Base-by-base conservation (phyloP, 2,797 vertebrate genomes). In the Harpagifer antarcticus region DNA sequence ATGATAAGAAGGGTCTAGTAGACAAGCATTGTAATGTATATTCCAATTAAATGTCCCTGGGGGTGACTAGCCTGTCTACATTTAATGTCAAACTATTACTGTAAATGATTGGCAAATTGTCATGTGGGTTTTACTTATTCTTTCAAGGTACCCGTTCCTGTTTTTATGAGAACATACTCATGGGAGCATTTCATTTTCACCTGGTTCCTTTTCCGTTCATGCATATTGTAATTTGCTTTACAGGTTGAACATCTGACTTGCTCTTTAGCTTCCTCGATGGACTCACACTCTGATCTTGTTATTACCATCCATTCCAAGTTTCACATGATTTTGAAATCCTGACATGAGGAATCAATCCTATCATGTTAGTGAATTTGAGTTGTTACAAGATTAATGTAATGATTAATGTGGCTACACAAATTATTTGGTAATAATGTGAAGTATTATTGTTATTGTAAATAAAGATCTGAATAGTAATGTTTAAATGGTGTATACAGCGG, bases 41-140 rank as follows among this genome's bases (percentile, higher is more conserved):
- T 37, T 60, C 61, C n/a, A 66, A 53, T 50, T 54, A 48, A 45
- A 33, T 23, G 31, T 65, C 47, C 19, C 43, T 15, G 43, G 40
- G 37, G 19, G 16, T 19, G 31, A 43, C 15, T 47, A 9, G 9
- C 8, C 33, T 6, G 0, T 50, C 37, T 64, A 53, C 37, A 0
- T 64, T 14, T 48, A n/a, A 20, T 55, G n/a, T 64, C 43, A 56
- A 27, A 23, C 40, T 13, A 42, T 19, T 7, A 2, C 48, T 68
- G 14, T 16, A 31, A 42, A 58, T 70, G 19, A 42, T n/a, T 74
- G 16, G 7, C 0, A 8, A 49, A 53, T 57, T 17, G 17, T 45
- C 37, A 8, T 5, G 7, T 47, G 54, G 13, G 23, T 62, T 48
- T 31, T 1, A 20, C 4, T 44, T 45, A 33, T 68, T 68, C n/a